These are phyloP conservation scores for Diaperis boleti DNA, from an alignment of 2,888 invertebrate species.

Conservation along the genomic window DNA sequence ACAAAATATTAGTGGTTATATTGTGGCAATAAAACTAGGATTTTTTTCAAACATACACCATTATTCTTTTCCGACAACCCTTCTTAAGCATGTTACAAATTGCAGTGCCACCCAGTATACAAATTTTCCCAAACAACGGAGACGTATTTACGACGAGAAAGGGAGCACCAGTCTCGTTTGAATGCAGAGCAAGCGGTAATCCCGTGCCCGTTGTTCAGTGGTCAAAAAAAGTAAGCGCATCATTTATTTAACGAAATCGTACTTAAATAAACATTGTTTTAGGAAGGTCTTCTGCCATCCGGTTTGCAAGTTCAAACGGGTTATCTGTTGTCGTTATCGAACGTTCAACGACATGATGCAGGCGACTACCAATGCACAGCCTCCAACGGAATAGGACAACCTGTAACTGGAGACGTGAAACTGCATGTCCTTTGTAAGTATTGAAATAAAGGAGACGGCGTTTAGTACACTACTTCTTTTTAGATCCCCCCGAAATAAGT, in stretches of 20 bases:
- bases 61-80: too few relatives aligned
- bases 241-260: background rate
- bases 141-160: constrained; percentile 63
- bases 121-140: constrained; percentile 63
- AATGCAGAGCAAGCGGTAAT: constrained; percentile 67
- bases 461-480: background rate
- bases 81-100: too few relatives aligned
- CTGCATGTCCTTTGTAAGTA: constrained; percentile 65
- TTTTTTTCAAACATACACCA: too few relatives aligned
- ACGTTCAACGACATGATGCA: constrained; percentile 65
- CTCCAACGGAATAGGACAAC: constrained; percentile 67
- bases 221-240: constrained; percentile 64
- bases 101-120: constrained; percentile 65
- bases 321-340: constrained; percentile 62
- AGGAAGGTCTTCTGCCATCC: constrained; percentile 64
- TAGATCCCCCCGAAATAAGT: constrained; percentile 75
- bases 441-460: background rate
- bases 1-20: too few relatives aligned
- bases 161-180: constrained; percentile 66
- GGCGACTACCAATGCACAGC: constrained; percentile 69
- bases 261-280: constrained; percentile 34
- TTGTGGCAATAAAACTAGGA: too few relatives aligned
- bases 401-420: constrained; percentile 64
- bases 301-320: constrained; percentile 65
- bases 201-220: constrained; percentile 67